A percentile compares a stretch with the other conserved stretches of the same genome.
Conservation (phyloP, 2,888 invertebrate genomes). For the Chesias legatella region DNA sequence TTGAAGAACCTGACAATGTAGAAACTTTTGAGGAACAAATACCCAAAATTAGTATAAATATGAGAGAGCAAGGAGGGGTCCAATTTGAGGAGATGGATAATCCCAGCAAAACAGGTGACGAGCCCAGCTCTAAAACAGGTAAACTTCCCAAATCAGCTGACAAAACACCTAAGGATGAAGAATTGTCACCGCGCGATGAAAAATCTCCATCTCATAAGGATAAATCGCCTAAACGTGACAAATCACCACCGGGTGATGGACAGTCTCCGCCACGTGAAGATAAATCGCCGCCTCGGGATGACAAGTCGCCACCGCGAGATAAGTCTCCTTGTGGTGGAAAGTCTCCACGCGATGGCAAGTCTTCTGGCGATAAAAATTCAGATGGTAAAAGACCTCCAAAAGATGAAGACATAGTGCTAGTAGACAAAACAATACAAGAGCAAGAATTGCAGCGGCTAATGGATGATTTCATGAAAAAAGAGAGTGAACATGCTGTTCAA, state of each 20-base stretch:
- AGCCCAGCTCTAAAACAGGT: conserved; percentile 31
- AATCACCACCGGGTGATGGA: conserved; percentile 12
- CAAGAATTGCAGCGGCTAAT: conserved; percentile 40
- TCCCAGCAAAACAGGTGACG: conserved; percentile 39
- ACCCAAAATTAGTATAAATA: conserved; percentile 85
- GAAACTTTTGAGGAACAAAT: conserved; percentile 86
- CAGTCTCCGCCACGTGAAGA: conserved; percentile 20
- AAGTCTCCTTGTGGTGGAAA: conserved; percentile 12
- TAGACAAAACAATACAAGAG: conserved; percentile 29
- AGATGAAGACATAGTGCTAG: conserved; percentile 19
- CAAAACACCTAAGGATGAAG: conserved; percentile 15
- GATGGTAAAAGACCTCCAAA: conserved; percentile 26
- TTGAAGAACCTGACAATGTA: conserved; percentile 91
- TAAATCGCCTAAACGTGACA: conserved; percentile 14
- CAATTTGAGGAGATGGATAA: conserved; percentile 58
- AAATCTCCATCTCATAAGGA: conserved; percentile 15
- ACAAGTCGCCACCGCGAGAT: conserved; percentile 22
- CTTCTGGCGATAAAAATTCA: conserved; percentile 18
- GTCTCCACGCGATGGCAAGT: conserved; percentile 3
- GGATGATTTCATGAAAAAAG: conserved; percentile 51
- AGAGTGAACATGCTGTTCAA: conserved; percentile 34
- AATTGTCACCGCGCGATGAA: conserved; percentile 17
- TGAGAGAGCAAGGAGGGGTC: conserved; percentile 77
- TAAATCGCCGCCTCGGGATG: conserved; percentile 21
- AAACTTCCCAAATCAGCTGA: conserved; percentile 26